Base-by-base conservation (phyloP, 2,797 vertebrate genomes). In the Notamacropus eugenii region DNA sequence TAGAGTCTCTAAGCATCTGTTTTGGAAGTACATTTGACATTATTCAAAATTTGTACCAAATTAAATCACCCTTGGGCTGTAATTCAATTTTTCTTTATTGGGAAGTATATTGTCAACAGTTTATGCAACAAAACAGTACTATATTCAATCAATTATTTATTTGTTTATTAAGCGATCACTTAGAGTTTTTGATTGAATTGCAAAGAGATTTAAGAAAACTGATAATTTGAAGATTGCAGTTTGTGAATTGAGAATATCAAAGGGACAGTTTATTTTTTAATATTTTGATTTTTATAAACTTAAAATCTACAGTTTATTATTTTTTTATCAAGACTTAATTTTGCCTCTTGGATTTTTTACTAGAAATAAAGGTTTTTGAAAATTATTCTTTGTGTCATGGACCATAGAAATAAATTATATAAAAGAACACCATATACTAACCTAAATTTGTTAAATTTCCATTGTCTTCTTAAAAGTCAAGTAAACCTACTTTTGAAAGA, bases 31-130 rank as follows among this genome's bases (percentile, higher is more conserved):
- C 98, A 98, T 98, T 97, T 98, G 98, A 98, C 98, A 99, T 99
- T 99, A 98, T 98, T 99, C 98, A 99, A 98, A 98, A 99, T 99
- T 98, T 98, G 98, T 98, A 99, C 98, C 97, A 98, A 99, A 99
- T 98, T 98, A 98, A 98, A 97, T 97, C 95, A 98, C 98, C 98
- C 98, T 98, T 98, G 98, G 98, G 98, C 98, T 98, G 98, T 98
- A 98, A 98, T 98, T 98, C 98, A 98, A 96, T 98, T 98, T 99
- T 98, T 98, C 97, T 98, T 98, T 98, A 98, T 98, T 98, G 98
- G 98, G 97, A 97, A 98, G 98, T 98, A 94, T 98, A 98, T 98
- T 98, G 96, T 98, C 98, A 98, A 98, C 97, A 98, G 92, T 93
- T 98, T 97, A 96, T 97, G 97, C 97, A 97, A 97, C 87, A 95